phyloP scores from a whole-genome alignment of 2,797 vertebrate species.

The Pseudochirops cupreus region DNA sequence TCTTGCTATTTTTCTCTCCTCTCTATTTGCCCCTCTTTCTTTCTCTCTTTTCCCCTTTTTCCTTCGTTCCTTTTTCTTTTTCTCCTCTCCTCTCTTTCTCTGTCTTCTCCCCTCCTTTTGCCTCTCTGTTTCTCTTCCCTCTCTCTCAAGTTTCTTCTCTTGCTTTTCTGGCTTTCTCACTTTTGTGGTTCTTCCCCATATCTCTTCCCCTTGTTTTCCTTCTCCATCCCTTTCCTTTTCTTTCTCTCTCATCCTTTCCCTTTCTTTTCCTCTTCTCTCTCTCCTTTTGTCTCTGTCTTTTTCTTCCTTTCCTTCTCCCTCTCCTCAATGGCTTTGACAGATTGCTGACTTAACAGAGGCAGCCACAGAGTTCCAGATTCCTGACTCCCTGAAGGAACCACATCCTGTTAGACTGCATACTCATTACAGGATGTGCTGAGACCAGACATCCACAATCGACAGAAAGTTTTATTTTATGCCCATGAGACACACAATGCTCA shows the following conservation, averaged over 20 bases:
- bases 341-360: constrained; percentile 11
- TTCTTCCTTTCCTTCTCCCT: neutral
- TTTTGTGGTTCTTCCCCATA: neutral
- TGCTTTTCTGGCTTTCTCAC: neutral
- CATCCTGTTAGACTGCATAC: constrained; percentile 12
- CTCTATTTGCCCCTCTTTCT: neutral
- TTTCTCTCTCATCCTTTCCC: neutral
- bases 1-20: neutral
- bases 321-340: neutral
- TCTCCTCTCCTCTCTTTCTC: neutral
- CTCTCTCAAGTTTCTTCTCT: neutral
- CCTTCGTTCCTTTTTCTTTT: neutral
- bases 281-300: neutral
- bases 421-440: constrained; percentile 4
- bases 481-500: neutral
- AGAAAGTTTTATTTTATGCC: constrained; percentile 7
- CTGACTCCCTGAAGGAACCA: constrained; percentile 18
- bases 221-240: neutral
- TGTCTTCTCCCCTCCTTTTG: too few relatives aligned
- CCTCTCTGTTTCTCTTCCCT: neutral
- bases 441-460: neutral
- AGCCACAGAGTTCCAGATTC: neutral
- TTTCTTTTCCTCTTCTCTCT: neutral
- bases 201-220: neutral
- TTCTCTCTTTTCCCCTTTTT: neutral